phyloP scores from a whole-genome alignment of 1,140 invertebrate species.

The Platorchestia sp. region DNA sequence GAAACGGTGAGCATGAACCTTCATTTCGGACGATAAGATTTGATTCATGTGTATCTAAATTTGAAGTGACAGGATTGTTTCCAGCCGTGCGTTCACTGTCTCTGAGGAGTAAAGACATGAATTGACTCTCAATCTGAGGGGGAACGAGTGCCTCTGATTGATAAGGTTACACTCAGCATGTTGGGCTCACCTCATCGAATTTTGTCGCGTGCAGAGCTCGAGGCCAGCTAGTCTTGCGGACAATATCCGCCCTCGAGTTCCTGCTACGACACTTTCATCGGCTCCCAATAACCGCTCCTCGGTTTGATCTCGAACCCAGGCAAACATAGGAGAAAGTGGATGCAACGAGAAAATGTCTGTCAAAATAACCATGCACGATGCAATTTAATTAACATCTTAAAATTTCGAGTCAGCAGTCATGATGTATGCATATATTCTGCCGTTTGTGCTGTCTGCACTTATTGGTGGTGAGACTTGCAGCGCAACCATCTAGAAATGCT shows the following conservation, averaged over 20 bases:
- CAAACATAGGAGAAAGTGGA: not conserved
- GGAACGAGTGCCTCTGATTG: not conserved
- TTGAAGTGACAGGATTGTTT: not conserved
- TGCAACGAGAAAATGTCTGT: not conserved
- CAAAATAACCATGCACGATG: not conserved
- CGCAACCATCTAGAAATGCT: too few relatives aligned
- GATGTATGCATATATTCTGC: too few relatives aligned
- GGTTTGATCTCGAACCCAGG: not conserved
- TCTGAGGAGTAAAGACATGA: not conserved
- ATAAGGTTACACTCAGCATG: not conserved
- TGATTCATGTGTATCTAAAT: not conserved
- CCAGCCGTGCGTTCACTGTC: not conserved
- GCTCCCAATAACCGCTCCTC: conserved; percentile 16
- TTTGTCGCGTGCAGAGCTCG: not conserved
- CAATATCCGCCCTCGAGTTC: not conserved
- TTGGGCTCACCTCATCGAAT: not conserved
- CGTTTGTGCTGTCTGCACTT: too few relatives aligned
- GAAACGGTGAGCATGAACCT: not conserved
- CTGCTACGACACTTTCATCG: conserved; percentile 6
- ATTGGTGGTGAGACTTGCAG: too few relatives aligned
- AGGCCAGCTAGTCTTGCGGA: not conserved
- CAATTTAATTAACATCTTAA: not conserved
- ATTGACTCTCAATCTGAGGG: too few relatives aligned
- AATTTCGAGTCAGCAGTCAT: too few relatives aligned
- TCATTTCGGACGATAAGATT: not conserved